Percentiles rank a stretch among this genome's conserved stretches.
phyloP scores from a whole-genome alignment of 2,797 vertebrate genomes.

The Liasis olivaceus region DNA sequence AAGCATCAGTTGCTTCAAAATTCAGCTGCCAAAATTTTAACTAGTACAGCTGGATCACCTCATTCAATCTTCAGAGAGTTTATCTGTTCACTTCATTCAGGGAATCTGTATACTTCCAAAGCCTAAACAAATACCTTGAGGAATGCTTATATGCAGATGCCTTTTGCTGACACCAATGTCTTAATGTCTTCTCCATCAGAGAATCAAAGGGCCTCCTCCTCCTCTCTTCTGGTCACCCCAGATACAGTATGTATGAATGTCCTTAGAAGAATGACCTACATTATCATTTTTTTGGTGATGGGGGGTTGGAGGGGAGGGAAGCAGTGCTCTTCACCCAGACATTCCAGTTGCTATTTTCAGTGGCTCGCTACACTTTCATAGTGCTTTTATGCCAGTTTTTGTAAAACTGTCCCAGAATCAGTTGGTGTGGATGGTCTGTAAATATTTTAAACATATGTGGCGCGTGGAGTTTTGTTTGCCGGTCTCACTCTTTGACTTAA shows the following conservation, averaged over 20 bases:
- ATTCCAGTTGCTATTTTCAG: background rate
- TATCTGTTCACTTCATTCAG: background rate
- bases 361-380: background rate
- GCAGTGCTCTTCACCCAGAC: background rate
- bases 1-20: background rate
- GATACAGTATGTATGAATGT: background rate
- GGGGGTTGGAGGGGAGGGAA: background rate
- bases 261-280: too few species aligned
- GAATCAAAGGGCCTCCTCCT: background rate
- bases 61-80: background rate
- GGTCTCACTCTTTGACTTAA: constrained; percentile 17
- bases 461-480: background rate
- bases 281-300: background rate
- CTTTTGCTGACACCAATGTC: background rate
- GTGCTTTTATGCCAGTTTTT: too few species aligned
- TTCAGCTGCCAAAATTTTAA: background rate
- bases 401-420: background rate
- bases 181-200: background rate
- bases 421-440: background rate
- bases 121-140: background rate
- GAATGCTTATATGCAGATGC: background rate
- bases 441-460: background rate
- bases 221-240: background rate
- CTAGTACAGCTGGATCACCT: background rate
- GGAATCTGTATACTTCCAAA: background rate